Conservation (phyloP, 2,797 vertebrate genomes). For the Ctenopoma kingsleyae region DNA sequence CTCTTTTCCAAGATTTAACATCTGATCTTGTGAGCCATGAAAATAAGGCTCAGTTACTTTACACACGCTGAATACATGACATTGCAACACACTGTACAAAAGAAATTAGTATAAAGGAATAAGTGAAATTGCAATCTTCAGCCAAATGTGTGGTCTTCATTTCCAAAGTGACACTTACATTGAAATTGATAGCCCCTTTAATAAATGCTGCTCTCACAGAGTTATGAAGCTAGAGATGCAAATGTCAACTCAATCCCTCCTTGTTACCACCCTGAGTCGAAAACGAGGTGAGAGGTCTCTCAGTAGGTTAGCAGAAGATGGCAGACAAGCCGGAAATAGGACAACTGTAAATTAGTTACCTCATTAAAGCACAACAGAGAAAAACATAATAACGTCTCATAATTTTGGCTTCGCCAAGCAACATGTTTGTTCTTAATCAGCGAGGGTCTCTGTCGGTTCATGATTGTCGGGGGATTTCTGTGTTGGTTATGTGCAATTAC, state of each 20-base stretch:
- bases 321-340: conserved; percentile 49
- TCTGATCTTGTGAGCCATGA: too few species aligned
- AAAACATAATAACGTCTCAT: conserved; percentile 44
- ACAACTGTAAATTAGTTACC: conserved; percentile 56
- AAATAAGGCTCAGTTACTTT: too few species aligned
- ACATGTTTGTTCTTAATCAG: conserved; percentile 61
- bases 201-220: conserved; percentile 29
- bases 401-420: conserved; percentile 40
- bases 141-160: not conserved
- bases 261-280: conserved; percentile 40
- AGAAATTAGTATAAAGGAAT: not conserved
- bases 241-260: conserved; percentile 46
- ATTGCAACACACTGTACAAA: not conserved
- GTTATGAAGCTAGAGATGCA: conserved; percentile 32
- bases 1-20: too few species aligned
- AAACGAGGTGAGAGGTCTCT: conserved; percentile 47
- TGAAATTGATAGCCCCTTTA: conserved; percentile 29
- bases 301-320: conserved; percentile 31
- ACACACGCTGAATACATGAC: too few species aligned
- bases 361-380: conserved; percentile 58
- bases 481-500: conserved; percentile 67
- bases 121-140: not conserved
- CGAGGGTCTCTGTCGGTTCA: conserved; percentile 36
- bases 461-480: conserved; percentile 43
- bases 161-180: conserved; percentile 6